phyloP scores from a whole-genome alignment of 1,140 invertebrate species.

The Heterodera schachtii region DNA sequence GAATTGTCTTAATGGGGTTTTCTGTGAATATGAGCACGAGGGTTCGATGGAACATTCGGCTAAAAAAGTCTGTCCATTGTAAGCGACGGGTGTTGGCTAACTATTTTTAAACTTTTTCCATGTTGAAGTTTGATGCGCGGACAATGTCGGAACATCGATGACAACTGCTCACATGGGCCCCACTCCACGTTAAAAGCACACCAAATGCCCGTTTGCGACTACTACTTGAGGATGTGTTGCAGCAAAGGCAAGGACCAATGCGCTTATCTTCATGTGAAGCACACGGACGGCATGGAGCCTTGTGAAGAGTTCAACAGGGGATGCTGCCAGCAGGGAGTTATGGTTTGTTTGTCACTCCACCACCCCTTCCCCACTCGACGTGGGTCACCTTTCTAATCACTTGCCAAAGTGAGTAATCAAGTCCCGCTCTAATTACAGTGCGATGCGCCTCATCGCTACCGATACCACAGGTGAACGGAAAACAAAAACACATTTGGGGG shows the following conservation, averaged over 20 bases:
- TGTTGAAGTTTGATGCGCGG: conserved; percentile 43
- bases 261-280: conserved; percentile 52
- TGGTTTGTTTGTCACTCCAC: conserved; percentile 40
- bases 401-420: not conserved
- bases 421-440: conserved; percentile 38
- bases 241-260: conserved; percentile 40
- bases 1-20: conserved; percentile 35
- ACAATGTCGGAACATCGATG: conserved; percentile 46
- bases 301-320: conserved; percentile 47
- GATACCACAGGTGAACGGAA: conserved; percentile 26
- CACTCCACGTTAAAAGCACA: conserved; percentile 35
- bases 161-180: conserved; percentile 35
- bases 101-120: not conserved
- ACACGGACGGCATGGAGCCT: conserved; percentile 32
- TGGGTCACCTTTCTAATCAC: not conserved
- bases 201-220: conserved; percentile 52
- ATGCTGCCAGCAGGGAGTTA: conserved; percentile 40
- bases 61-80: conserved; percentile 36
- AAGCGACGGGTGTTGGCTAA: conserved; percentile 28
- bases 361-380: not conserved
- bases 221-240: conserved; percentile 41
- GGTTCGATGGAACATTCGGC: conserved; percentile 37
- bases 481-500: conserved; percentile 23
- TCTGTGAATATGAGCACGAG: conserved; percentile 42
- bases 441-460: conserved; percentile 43